Base-by-base conservation (phyloP, 2,888 invertebrate genomes). In the Blera fallax region DNA sequence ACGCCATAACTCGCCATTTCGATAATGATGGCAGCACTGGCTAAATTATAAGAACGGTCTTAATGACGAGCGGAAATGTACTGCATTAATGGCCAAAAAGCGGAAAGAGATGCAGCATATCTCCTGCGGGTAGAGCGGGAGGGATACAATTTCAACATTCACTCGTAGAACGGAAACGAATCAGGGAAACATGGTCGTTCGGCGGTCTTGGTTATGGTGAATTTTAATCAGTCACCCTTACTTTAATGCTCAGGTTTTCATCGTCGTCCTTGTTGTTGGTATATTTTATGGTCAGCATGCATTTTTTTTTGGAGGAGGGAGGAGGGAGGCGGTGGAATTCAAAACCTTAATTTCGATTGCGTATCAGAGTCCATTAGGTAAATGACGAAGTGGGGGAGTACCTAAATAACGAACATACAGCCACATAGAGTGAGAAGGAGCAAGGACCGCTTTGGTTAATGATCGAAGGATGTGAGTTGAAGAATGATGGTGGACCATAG, bases 181-280 rank as follows among this genome's bases (percentile, higher is more conserved):
- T 56, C 34, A 32, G n/a, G 67, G 48, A 56, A 60, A 29, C 32
- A 40, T n/a, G 48, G 56, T n/a, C 43, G 27, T 32, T 62, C 8
- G 50, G 2, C 32, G 52, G n/a, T 54, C 34, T 56, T 21, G 18
- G 60, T 7, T 43, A 40, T n/a, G 60, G 58, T 14, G 74, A 65
- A 77, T 67, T 77, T 81, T 77, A 85, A 81, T 85, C 81, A 72
- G 72, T 72, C 81, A 67, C 85, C 77, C 81, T 85, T 70, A 85
- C 76, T 81, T 85, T 70, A 58, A 80, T 74, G 58, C 50, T 4
- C 64, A 52, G 74, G 24, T 45, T 70, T 72, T 67, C 65, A 76
- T 52, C 43, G 74, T 60, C 70, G 62, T 37, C 50, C 54, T 54
- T 34, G 74, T 54, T 34, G 74, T 50, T 79, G 65, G 40, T 21